phyloP scores from a whole-genome alignment of 2,797 vertebrate genomes.

The Masticophis lateralis region DNA sequence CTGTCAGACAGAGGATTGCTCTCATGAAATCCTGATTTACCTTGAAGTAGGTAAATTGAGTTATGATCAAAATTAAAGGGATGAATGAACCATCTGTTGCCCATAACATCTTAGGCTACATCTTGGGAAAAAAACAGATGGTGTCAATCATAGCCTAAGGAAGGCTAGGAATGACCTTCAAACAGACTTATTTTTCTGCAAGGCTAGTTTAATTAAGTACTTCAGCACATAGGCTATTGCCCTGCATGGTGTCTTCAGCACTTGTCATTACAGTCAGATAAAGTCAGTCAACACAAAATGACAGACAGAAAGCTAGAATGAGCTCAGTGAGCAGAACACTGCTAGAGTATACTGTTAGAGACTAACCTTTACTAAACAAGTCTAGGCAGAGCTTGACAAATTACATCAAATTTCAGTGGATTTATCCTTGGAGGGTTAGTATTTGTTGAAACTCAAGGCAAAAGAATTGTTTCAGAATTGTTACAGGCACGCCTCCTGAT shows the following conservation, averaged over 20 bases:
- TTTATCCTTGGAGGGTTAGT: constrained; percentile 27
- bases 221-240: constrained; percentile 36
- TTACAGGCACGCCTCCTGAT: neutral
- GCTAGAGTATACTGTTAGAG: too few species aligned
- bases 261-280: constrained; percentile 50
- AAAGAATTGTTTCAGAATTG: neutral
- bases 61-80: neutral
- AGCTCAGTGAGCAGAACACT: neutral
- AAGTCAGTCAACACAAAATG: constrained; percentile 23
- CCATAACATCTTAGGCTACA: neutral
- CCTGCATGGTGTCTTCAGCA: constrained; percentile 19
- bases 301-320: constrained; percentile 26
- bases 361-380: constrained; percentile 2
- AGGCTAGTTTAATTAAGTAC: constrained; percentile 53
- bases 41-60: neutral
- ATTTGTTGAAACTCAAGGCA: constrained; percentile 5
- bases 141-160: neutral
- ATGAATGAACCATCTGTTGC: neutral
- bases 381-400: constrained; percentile 24
- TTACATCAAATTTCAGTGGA: constrained; percentile 12
- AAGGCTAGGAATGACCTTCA: neutral
- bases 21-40: neutral
- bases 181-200: constrained; percentile 29
- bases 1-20: neutral
- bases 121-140: constrained; percentile 14